Base-by-base conservation (phyloP, 2,797 vertebrate genomes). In the Margarornis squamiger region DNA sequence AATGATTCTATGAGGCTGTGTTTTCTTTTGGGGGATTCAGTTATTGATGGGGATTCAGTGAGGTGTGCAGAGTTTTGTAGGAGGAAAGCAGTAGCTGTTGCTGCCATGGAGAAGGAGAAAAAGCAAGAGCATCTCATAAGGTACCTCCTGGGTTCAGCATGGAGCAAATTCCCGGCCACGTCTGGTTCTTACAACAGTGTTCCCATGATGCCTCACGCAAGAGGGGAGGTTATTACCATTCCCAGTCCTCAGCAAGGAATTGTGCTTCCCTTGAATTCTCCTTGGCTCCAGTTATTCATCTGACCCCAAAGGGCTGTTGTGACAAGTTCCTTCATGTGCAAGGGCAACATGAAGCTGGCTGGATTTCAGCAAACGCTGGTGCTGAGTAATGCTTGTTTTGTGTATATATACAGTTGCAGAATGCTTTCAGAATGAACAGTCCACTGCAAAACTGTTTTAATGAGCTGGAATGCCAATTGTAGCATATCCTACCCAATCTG, bases 391-490 rank as follows among this genome's bases (percentile, higher is more conserved):
- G 71, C 71, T 52, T 86, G 57, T 92, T 67, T 93, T 93, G 77
- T 93, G 79, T 95, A 55, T 72, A 63, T 91, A 67, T 91, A 68
- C 74, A 75, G 62, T 95, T 93, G 72, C 76, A 86, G 73, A 86
- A 91, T 0, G 3, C 52, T 95, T 92, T 82, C 49, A 65, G 68
- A 62, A 65, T 0, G 1, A 94, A 41, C 12, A 87, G 72, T 78
- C 85, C 70, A 30, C 0, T 0, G 58, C 88, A 91, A 83, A 94
- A 70, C 76, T 90, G 66, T 68, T 91, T 66, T 96, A 96, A 96
- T 93, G 93, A 96, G 85, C 82, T 86, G 87, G 72, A 86, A 94
- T 91, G 82, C 65, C 5, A 7, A 6, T 45, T 91, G 78, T 92
- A 81, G 75, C 75, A 48, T 92, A 94, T 75, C 87, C 82, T 77